Conservation (phyloP, 92 coral and sea anemone species). For the Parazoanthus atlanticus region DNA sequence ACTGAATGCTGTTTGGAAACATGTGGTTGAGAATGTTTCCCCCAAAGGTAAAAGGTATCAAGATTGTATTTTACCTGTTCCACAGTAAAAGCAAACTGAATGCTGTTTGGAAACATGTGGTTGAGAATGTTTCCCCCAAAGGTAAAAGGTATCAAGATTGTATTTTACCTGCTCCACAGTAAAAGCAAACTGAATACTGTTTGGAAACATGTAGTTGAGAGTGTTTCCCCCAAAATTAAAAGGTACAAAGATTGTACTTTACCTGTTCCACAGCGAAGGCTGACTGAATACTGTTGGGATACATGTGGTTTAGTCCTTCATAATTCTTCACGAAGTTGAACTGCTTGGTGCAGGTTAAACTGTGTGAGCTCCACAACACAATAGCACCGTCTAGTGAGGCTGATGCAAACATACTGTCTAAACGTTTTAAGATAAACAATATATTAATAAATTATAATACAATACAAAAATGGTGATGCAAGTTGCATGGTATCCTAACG, state of each 20-base stretch:
- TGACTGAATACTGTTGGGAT: constrained; percentile 91
- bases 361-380: constrained; percentile 89
- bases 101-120: constrained; percentile 73
- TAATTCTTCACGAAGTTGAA: constrained; percentile 85
- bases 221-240: neutral
- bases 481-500: too few species aligned
- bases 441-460: too few species aligned
- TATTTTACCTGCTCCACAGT: neutral
- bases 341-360: constrained; percentile 75
- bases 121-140: neutral
- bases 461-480: too few species aligned
- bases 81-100: constrained; percentile 76
- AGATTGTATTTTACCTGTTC: constrained; percentile 77
- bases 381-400: constrained; percentile 98
- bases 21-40: constrained; percentile 41
- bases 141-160: neutral
- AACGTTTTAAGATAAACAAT: neutral
- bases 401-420: constrained; percentile 96
- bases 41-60: neutral
- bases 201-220: neutral
- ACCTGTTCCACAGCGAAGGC: constrained; percentile 92
- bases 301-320: constrained; percentile 88
- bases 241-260: neutral
- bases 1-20: too few species aligned
- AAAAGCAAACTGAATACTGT: neutral